Base-by-base conservation (phyloP, 2,888 invertebrate genomes). In the Heteropelma amictum region DNA sequence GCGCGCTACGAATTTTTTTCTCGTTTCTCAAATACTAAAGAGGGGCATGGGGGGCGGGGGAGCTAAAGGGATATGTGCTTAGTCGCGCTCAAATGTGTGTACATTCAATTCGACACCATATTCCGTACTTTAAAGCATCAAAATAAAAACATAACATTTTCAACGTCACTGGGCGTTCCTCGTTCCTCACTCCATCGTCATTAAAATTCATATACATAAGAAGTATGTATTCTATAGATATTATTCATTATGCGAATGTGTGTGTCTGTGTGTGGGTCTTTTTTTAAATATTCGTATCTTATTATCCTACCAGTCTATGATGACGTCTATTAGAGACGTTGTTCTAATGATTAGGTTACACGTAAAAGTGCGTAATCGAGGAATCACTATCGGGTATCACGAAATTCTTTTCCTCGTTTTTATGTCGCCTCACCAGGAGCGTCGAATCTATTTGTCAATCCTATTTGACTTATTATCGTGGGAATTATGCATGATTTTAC, bases 291-390 rank as follows among this genome's bases (percentile, higher is more conserved):
- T 51, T 64, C 28, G 45, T 68, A 12, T 68, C 78, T 81, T 77
- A 76, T 63, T 69, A 61, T 23, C 19, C 83, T 83, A 84, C 79
- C 85, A 83, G 81, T 84, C 83, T 84, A 84, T 82, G 77, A 76
- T 81, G 79, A 71, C 79, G 79, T 80, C 81, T 78, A 77, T 80
- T n/a, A 83, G 77, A 80, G 81, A 81, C 72, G 76, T 72, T 51
- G 64, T 14, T 60, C 69, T 74, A 73, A 38, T 70, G 64, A 70
- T 74, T 53, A 65, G 53, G 69, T 74, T 69, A 64, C 64, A 65
- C 45, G 26, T 74, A 30, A 45, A 53, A 53, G 51, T 53, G 28
- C 42, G 19, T 26, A 56, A 61, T 35, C 54, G 33, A 42, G 40
- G 33, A 56, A 56, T 42, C n/a, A n/a, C n/a, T n/a, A n/a, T n/a